Percentiles rank a stretch among this genome's conserved stretches.
Evolutionary conservation across 1,140 invertebrate species (phyloP).

Genomic region (Calosoma granatense): DNA sequence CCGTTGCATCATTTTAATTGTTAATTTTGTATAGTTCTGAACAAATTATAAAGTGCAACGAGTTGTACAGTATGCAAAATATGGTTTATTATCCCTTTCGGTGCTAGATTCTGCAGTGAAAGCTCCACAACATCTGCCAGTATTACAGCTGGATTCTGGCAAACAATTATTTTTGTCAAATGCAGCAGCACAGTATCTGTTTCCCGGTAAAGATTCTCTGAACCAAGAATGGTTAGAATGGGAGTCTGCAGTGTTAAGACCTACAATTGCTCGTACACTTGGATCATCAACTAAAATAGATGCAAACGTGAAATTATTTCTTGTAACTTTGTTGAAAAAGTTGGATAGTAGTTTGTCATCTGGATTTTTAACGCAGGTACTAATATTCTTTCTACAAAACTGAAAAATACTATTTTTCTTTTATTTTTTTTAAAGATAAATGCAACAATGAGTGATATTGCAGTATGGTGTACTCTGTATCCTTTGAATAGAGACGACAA

Average conservation of each 20-base stretch:
- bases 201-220: constrained; percentile 28
- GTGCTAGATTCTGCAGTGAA: constrained; percentile 28
- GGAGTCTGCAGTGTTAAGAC: constrained; percentile 57
- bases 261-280: constrained; percentile 38
- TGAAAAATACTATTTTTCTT: constrained; percentile 7
- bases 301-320: constrained; percentile 36
- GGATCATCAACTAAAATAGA: constrained; percentile 36
- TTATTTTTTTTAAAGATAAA: constrained; percentile 34
- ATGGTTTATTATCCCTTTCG: constrained; percentile 15
- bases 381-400: too few species aligned
- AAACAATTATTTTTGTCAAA: constrained; percentile 43
- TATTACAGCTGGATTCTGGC: constrained; percentile 37
- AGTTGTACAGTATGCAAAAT: too few species aligned
- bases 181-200: constrained; percentile 43
- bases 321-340: constrained; percentile 36
- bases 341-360: constrained; percentile 31
- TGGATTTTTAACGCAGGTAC: constrained; percentile 26
- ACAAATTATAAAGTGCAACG: constrained; percentile 10
- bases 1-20: constrained; percentile 16
- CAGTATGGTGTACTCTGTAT: constrained; percentile 55
- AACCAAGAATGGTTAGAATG: constrained; percentile 64
- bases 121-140: constrained; percentile 35
- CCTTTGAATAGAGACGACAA: constrained; percentile 39
- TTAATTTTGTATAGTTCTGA: constrained; percentile 10
- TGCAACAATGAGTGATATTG: constrained; percentile 48